phyloP scores from a whole-genome alignment of 1,140 invertebrate species.

The Tetraneura akinire region DNA sequence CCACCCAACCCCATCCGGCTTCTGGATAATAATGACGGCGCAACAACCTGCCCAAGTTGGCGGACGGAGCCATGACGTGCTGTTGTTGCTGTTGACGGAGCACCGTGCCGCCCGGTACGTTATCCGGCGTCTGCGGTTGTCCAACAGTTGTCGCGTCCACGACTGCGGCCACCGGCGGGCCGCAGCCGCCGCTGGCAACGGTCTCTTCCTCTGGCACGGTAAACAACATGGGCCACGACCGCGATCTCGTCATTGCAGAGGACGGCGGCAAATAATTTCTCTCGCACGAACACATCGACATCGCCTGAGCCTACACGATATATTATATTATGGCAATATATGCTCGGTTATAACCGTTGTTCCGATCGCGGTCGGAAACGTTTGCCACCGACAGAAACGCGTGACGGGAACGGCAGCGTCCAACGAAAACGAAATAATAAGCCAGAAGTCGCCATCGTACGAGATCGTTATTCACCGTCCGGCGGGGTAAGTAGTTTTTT shows the following conservation, averaged over 20 bases:
- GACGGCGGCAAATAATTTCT: neutral
- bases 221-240: slow-evolving; percentile 47
- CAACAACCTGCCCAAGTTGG: slow-evolving; percentile 46
- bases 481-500: too few species aligned
- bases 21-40: slow-evolving; percentile 74
- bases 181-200: neutral
- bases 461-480: too few species aligned
- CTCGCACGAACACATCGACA: slow-evolving; percentile 30
- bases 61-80: neutral
- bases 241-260: neutral
- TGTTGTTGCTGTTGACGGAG: neutral
- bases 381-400: too few species aligned
- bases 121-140: neutral
- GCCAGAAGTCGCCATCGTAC: too few species aligned
- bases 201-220: slow-evolving; percentile 20
- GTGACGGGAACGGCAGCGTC: too few species aligned
- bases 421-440: too few species aligned
- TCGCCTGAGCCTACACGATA: neutral
- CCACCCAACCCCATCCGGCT: slow-evolving; percentile 80
- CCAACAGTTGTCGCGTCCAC: neutral
- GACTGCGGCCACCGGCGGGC: neutral
- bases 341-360: too few species aligned
- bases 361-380: neutral
- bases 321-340: neutral
- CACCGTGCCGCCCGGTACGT: neutral